Percentiles rank a stretch among this genome's conserved stretches.
Conservation (phyloP, 2,888 invertebrate genomes). For the Girardia tigrina region DNA sequence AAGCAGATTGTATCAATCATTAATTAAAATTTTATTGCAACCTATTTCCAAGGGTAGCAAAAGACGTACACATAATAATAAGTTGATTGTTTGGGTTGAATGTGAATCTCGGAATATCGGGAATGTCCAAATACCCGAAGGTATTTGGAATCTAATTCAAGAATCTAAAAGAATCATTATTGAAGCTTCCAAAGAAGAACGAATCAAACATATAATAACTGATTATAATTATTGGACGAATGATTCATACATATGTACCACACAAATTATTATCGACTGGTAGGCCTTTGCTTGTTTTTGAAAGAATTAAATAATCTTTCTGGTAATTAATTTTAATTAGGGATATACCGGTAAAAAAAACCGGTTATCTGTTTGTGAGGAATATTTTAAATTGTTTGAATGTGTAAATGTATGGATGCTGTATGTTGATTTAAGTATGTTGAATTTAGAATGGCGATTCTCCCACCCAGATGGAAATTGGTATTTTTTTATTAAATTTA, state of each 20-base stretch:
- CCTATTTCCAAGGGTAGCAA: not conserved
- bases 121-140: not conserved
- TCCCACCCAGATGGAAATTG: too few relatives aligned
- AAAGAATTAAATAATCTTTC: too few relatives aligned
- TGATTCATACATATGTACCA: not conserved
- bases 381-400: too few relatives aligned
- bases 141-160: not conserved
- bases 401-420: too few relatives aligned
- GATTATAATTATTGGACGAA: slow-evolving; percentile 18
- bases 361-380: too few relatives aligned
- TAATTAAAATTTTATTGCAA: not conserved
- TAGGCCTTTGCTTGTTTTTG: too few relatives aligned
- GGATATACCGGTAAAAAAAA: too few relatives aligned
- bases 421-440: too few relatives aligned
- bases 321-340: too few relatives aligned
- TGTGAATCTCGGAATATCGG: slow-evolving; percentile 30
- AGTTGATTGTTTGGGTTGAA: slow-evolving; percentile 29
- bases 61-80: not conserved
- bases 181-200: not conserved
- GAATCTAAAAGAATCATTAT: not conserved
- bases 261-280: not conserved
- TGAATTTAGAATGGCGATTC: too few relatives aligned
- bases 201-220: not conserved
- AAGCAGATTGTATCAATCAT: not conserved
- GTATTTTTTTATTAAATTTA: too few relatives aligned